Conservation (phyloP, 2,797 vertebrate genomes). For the Peromyscus melanophrys region DNA sequence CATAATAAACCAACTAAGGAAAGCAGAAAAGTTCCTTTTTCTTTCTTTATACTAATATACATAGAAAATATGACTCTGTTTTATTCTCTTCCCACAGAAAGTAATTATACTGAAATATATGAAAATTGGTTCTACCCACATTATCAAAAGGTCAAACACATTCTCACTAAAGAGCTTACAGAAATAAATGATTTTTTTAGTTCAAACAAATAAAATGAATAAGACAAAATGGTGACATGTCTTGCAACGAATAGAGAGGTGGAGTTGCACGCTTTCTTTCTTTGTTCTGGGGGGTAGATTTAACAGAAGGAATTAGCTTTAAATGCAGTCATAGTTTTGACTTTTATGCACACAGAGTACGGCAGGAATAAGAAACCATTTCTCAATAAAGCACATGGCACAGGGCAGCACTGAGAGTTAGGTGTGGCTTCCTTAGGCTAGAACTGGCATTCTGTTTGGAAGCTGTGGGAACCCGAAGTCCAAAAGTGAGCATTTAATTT, state of each 20-base stretch:
- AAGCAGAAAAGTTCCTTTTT: slow-evolving; percentile 2
- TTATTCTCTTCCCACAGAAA: slow-evolving; percentile 37
- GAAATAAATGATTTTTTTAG: slow-evolving; percentile 28
- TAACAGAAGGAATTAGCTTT: background rate
- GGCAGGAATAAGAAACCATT: background rate
- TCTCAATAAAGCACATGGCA: background rate
- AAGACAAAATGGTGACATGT: background rate
- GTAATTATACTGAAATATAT: slow-evolving; percentile 28
- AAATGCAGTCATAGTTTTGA: background rate
- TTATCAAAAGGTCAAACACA: slow-evolving; percentile 16
- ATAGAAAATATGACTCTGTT: background rate
- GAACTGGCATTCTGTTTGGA: slow-evolving; percentile 58
- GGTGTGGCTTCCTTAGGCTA: background rate
- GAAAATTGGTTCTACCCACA: slow-evolving; percentile 25
- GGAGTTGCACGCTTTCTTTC: background rate
- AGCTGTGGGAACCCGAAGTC: background rate
- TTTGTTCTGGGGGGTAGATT: background rate
- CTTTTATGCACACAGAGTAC: background rate
- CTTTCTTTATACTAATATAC: slow-evolving; percentile 4
- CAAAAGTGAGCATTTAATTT: slow-evolving; percentile 45
- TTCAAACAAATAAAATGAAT: slow-evolving; percentile 44
- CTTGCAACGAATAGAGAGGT: slow-evolving; percentile 12
- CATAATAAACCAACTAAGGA: slow-evolving; percentile 39
- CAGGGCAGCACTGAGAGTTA: background rate
- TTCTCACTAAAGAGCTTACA: slow-evolving; percentile 29